Percentiles rank a stretch among this genome's conserved stretches.
These are phyloP conservation scores for Hylia prasina DNA, from an alignment of 2,113 vertebrate species.

Conservation along the genomic window DNA sequence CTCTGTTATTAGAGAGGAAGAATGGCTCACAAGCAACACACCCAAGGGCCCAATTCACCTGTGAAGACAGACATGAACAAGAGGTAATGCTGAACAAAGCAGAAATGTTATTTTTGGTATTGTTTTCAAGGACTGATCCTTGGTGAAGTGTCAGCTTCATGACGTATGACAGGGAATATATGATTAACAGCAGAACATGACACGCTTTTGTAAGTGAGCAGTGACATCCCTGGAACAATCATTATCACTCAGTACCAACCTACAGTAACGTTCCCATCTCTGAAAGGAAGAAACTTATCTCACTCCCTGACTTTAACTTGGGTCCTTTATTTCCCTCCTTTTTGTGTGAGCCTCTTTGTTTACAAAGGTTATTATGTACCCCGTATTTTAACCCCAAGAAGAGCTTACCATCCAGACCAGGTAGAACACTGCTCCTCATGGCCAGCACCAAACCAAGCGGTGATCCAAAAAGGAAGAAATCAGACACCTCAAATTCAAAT, in stretches of 20 bases:
- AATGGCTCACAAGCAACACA: not conserved
- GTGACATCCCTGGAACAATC: not conserved
- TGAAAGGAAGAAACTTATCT: not conserved
- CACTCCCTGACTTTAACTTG: not conserved
- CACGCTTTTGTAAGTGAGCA: not conserved
- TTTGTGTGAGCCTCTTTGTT: not conserved
- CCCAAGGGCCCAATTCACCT: not conserved
- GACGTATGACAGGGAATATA: not conserved
- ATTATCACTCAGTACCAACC: not conserved
- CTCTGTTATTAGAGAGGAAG: not conserved
- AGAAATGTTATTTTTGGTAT: not conserved
- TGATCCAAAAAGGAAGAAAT: constrained; percentile 95
- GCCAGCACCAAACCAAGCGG: constrained; percentile 93
- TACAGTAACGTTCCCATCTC: not conserved
- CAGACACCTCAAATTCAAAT: constrained; percentile 93
- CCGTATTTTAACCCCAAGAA: not conserved
- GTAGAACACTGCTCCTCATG: constrained; percentile 93
- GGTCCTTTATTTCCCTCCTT: not conserved
- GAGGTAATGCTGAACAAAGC: not conserved
- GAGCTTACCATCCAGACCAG: constrained; percentile 84
- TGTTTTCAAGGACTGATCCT: not conserved
- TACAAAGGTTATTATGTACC: not conserved
- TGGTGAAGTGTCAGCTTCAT: not conserved
- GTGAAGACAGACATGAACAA: not conserved
- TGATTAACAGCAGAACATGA: not conserved